phyloP scores from a whole-genome alignment of 2,797 vertebrate species.

The Coendou prehensilis region DNA sequence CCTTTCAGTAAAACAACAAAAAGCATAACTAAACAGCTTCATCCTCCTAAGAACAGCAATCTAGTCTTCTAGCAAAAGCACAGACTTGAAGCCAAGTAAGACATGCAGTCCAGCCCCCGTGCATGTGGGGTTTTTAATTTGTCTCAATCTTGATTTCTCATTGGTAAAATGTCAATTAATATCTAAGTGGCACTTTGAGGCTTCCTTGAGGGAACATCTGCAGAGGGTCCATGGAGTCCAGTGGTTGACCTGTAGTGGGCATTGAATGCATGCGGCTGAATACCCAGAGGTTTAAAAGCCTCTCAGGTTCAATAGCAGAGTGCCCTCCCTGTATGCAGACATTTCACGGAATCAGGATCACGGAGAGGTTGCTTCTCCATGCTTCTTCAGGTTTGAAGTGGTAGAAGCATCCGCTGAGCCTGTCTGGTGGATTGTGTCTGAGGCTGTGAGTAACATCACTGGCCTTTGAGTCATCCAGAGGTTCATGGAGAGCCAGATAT shows the following conservation, averaged over 20 bases:
- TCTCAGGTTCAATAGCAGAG: background rate
- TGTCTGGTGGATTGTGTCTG: background rate
- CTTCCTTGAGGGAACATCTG: background rate
- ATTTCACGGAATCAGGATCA: constrained; percentile 29
- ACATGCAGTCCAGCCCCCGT: background rate
- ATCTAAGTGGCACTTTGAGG: background rate
- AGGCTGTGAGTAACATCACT: background rate
- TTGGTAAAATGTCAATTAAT: background rate
- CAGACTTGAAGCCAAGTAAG: background rate
- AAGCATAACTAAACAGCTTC: background rate
- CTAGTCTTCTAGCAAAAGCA: background rate
- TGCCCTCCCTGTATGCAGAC: background rate
- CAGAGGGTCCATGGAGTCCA: background rate
- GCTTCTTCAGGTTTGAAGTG: background rate
- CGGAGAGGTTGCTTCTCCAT: background rate
- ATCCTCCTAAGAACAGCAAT: background rate
- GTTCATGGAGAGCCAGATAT: background rate
- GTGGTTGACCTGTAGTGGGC: background rate
- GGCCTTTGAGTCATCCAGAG: background rate
- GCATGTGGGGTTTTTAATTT: background rate
- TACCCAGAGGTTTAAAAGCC: background rate
- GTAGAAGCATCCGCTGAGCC: background rate
- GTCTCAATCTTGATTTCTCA: background rate
- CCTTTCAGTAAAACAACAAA: background rate
- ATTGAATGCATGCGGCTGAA: too few relatives aligned